These are phyloP conservation scores for Epirrhoe alternata DNA, from an alignment of 2,888 invertebrate genomes.

Conservation along the genomic window DNA sequence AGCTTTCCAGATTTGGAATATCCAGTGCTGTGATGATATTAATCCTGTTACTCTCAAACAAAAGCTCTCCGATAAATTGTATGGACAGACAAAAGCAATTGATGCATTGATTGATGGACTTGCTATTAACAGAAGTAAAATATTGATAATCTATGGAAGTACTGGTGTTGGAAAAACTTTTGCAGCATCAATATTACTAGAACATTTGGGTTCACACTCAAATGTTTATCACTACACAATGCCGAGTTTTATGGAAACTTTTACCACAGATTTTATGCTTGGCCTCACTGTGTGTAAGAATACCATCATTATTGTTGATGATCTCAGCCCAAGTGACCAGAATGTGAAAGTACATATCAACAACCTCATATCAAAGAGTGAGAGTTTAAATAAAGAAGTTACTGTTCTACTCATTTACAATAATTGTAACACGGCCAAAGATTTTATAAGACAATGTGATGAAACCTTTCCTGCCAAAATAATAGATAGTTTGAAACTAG, in stretches of 20 bases:
- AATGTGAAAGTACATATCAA: constrained; percentile 54
- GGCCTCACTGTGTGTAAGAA: constrained; percentile 68
- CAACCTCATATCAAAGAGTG: constrained; percentile 62
- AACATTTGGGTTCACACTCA: constrained; percentile 57
- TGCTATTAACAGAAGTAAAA: constrained; percentile 56
- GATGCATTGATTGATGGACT: constrained; percentile 58
- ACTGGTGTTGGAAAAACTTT: constrained; percentile 80
- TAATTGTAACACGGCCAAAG: constrained; percentile 60
- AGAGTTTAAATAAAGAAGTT: constrained; percentile 60
- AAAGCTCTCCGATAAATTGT: constrained; percentile 57
- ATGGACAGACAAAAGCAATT: constrained; percentile 68
- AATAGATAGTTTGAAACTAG: constrained; percentile 51
- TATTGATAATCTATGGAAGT: constrained; percentile 73
- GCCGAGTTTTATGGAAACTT: constrained; percentile 66
- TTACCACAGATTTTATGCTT: constrained; percentile 65
- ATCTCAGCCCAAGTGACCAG: constrained; percentile 59
- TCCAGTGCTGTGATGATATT: constrained; percentile 62
- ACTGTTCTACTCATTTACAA: constrained; percentile 68
- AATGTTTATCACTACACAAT: constrained; percentile 77
- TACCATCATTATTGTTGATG: constrained; percentile 70
- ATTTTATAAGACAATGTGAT: constrained; percentile 61
- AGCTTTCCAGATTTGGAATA: constrained; percentile 52
- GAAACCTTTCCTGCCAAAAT: constrained; percentile 53
- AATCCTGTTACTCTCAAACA: constrained; percentile 51
- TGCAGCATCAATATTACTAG: constrained; percentile 64